Conservation (phyloP, 2,113 vertebrate genomes). For the Tenebrosternarchus preto region DNA sequence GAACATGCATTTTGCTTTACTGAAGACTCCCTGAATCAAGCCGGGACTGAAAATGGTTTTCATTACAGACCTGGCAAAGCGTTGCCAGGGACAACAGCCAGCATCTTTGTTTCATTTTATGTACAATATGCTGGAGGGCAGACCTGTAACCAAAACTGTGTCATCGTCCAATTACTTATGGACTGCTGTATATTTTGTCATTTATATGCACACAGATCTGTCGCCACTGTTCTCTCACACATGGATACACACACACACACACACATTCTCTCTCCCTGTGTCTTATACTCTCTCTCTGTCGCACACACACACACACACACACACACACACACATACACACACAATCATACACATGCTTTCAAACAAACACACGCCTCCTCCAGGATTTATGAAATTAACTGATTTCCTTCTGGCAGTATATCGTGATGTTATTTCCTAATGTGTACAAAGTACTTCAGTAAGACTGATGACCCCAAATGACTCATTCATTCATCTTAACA, state of each 20-base stretch:
- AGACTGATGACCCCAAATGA: background rate
- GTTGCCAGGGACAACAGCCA: background rate
- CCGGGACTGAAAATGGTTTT: background rate
- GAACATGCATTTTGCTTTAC: too few relatives aligned
- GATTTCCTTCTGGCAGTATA: background rate
- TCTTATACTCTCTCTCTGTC: background rate
- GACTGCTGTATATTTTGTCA: background rate
- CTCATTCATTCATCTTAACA: background rate
- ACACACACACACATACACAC: background rate
- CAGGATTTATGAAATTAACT: background rate
- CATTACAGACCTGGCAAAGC: background rate
- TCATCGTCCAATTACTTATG: background rate
- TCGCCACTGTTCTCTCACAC: background rate
- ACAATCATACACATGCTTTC: background rate
- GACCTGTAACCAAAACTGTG: background rate
- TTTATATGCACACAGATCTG: background rate
- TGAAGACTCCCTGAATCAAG: too few relatives aligned
- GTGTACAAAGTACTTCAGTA: conserved; percentile 18
- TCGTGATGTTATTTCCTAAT: conserved; percentile 3
- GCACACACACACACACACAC: background rate
- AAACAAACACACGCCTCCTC: background rate
- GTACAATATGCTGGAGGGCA: background rate
- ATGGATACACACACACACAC: background rate
- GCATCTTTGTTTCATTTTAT: background rate
- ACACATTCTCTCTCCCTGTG: background rate